A percentile compares a stretch with the other conserved stretches of the same genome.
These are phyloP conservation scores for Craseonycteris thonglongyai DNA, from an alignment of 2,113 vertebrate species.

Conservation along the genomic window DNA sequence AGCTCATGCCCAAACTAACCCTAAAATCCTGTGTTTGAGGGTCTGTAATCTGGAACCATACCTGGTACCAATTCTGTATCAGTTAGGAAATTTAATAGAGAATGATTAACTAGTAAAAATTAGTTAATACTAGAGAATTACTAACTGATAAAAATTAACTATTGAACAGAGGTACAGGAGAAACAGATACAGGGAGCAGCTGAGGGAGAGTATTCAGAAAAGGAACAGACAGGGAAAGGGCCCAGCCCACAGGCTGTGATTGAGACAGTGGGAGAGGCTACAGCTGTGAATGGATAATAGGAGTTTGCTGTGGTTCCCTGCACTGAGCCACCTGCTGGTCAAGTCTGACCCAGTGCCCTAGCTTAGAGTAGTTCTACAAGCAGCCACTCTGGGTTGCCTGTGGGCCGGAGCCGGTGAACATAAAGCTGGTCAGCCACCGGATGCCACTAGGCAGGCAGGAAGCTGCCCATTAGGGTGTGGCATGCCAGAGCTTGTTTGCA, in stretches of 20 bases:
- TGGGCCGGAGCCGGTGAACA: neutral
- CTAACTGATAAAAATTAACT: too few species aligned
- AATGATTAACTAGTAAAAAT: neutral
- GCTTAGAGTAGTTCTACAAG: neutral
- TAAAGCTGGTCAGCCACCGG: neutral
- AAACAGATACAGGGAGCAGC: neutral
- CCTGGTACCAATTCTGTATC: neutral
- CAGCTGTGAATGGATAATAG: neutral
- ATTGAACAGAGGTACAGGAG: neutral
- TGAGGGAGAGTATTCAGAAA: neutral
- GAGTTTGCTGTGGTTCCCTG: accelerated
- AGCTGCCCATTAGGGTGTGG: neutral
- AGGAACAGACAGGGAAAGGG: neutral
- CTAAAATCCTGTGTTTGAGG: neutral
- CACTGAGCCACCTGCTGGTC: neutral
- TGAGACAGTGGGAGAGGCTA: neutral
- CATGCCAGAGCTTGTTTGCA: neutral
- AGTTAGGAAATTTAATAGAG: neutral
- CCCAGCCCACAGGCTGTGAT: accelerated
- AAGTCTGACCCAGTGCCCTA: accelerated
- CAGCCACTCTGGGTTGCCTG: neutral
- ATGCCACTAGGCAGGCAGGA: neutral
- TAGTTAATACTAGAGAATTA: too few species aligned
- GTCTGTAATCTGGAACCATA: neutral
- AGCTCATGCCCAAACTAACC: neutral